Percentiles rank a stretch among this genome's conserved stretches.
phyloP scores from a whole-genome alignment of 23 tunicate species.

The Oikopleura dioica region DNA sequence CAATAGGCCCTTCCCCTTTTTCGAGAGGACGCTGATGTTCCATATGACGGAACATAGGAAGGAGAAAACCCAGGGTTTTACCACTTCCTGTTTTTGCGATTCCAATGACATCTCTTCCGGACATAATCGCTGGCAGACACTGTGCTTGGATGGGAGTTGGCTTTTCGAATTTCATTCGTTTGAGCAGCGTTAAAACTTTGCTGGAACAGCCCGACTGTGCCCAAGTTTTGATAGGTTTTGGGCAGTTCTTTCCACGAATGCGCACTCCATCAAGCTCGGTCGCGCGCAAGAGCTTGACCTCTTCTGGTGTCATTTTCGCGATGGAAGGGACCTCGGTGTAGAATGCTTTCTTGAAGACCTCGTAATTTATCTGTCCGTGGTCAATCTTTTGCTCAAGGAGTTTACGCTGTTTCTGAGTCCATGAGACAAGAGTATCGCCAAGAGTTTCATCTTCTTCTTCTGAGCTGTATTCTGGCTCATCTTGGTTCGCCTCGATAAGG shows the following conservation, averaged over 20 bases:
- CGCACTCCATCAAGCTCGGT: conserved; percentile 57
- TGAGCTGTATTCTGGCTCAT: neutral
- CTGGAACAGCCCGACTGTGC: conserved; percentile 82
- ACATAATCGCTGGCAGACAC: conserved; percentile 92
- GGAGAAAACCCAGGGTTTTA: conserved; percentile 74
- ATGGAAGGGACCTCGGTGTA: conserved; percentile 87
- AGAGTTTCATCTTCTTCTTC: conserved; percentile 26
- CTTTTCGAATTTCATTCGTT: conserved; percentile 66
- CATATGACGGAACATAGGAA: conserved; percentile 84
- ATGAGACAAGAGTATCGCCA: conserved; percentile 50
- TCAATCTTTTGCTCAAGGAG: conserved; percentile 57
- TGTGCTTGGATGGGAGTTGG: conserved; percentile 97
- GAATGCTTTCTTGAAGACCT: conserved; percentile 46
- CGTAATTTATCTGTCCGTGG: conserved; percentile 58
- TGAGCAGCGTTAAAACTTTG: conserved; percentile 43
- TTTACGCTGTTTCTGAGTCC: conserved; percentile 35
- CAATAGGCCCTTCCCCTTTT: conserved; percentile 81
- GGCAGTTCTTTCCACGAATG: conserved; percentile 83
- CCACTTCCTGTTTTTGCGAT: conserved; percentile 99
- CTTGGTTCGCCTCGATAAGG: neutral
- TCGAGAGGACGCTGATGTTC: conserved; percentile 80
- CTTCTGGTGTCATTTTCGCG: conserved; percentile 41
- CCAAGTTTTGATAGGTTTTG: conserved; percentile 78
- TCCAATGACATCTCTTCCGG: conserved; percentile 80
- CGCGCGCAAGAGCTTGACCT: conserved; percentile 45